A percentile compares a stretch with the other conserved stretches of the same genome.
These are phyloP conservation scores for Pseudochromis fuscus DNA, from an alignment of 2,797 vertebrate genomes.

Conservation along the genomic window DNA sequence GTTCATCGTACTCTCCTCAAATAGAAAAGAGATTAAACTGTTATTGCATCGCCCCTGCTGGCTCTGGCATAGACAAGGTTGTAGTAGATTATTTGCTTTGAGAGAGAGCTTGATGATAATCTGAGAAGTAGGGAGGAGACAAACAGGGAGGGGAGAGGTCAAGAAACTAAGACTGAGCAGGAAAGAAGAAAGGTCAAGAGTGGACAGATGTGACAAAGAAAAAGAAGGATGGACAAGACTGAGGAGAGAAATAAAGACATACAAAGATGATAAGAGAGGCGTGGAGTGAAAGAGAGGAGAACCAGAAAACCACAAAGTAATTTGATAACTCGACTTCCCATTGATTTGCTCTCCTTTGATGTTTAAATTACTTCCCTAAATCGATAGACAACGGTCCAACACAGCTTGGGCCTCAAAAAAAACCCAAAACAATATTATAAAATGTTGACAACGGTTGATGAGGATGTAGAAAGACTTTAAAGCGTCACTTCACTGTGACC, in stretches of 20 bases:
- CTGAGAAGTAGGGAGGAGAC: slow-evolving; percentile 23
- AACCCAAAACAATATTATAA: slow-evolving; percentile 10
- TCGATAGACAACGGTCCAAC: slow-evolving; percentile 43
- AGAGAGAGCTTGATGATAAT: slow-evolving; percentile 34
- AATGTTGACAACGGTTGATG: slow-evolving; percentile 14
- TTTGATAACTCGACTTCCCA: slow-evolving; percentile 64
- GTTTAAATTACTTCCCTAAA: slow-evolving; percentile 69
- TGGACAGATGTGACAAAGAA: not conserved
- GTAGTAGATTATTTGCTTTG: slow-evolving; percentile 41
- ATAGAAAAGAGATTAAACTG: slow-evolving; percentile 41
- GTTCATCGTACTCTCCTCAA: slow-evolving; percentile 47
- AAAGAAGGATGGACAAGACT: not conserved
- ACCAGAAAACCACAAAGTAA: slow-evolving; percentile 47
- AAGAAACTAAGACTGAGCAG: slow-evolving; percentile 12
- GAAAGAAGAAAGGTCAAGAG: slow-evolving; percentile 10
- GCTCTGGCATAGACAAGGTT: not conserved
- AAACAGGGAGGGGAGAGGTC: slow-evolving; percentile 10
- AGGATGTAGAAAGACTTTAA: not conserved
- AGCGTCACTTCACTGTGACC: not conserved
- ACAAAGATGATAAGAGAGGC: not conserved
- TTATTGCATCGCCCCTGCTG: slow-evolving; percentile 12
- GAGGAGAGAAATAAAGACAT: slow-evolving; percentile 2
- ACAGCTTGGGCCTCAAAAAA: slow-evolving; percentile 8
- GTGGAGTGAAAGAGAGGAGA: slow-evolving; percentile 1
- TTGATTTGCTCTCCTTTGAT: slow-evolving; percentile 62